Evolutionary conservation across 2,113 vertebrate genomes (phyloP).

Genomic region (Ciconia stormi): DNA sequence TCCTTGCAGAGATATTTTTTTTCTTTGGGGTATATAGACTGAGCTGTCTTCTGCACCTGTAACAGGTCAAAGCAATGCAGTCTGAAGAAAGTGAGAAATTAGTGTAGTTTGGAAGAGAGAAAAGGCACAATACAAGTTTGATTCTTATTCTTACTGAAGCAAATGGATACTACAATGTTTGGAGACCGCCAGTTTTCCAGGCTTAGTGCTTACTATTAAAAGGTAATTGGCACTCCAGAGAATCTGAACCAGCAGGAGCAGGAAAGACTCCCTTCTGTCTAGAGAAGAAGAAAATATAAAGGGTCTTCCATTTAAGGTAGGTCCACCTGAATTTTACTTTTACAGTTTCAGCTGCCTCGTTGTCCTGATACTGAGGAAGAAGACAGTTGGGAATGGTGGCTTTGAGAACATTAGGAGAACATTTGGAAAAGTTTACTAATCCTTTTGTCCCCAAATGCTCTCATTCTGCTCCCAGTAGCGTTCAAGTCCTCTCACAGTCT

Average conservation of each 20-base stretch:
- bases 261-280: neutral
- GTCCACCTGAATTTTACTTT: neutral
- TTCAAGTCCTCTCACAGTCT: neutral
- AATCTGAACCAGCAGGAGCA: neutral
- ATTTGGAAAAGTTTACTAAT: neutral
- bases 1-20: neutral
- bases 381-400: neutral
- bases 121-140: neutral
- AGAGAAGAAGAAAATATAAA: neutral
- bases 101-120: neutral
- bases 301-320: neutral
- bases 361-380: neutral
- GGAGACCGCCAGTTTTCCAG: neutral
- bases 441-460: neutral
- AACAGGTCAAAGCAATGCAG: neutral
- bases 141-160: neutral
- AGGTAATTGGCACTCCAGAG: neutral
- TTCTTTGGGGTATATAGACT: neutral
- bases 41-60: neutral
- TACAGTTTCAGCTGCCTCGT: neutral
- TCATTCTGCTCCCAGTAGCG: neutral
- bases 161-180: neutral
- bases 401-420: neutral
- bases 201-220: neutral
- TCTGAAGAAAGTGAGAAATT: neutral